A percentile compares a stretch with the other conserved stretches of the same genome.
Conservation (phyloP, 2,888 invertebrate genomes). For the Ceratothoa steindachneri region DNA sequence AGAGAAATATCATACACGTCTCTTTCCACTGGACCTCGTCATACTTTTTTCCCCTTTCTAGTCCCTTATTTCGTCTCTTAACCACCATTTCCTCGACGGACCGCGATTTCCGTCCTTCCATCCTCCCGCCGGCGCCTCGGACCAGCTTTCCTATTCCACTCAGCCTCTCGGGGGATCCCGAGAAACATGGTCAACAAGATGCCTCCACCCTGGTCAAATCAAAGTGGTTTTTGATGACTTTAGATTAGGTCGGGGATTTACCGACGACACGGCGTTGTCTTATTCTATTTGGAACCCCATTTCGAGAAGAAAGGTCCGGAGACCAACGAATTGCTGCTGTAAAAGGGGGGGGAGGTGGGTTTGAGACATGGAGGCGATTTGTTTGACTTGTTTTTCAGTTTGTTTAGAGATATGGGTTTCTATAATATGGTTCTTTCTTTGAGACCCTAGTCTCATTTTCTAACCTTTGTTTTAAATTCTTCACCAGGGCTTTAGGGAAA, state of each 20-base stretch:
- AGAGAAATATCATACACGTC: background rate
- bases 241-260: constrained; percentile 6
- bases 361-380: too few species aligned
- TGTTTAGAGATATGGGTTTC: too few species aligned
- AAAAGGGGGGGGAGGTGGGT: too few species aligned
- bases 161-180: background rate
- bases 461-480: too few species aligned
- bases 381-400: too few species aligned
- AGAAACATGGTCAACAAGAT: constrained; percentile 13
- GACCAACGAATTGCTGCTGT: too few species aligned
- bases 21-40: background rate
- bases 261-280: background rate
- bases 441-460: too few species aligned
- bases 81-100: background rate
- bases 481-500: too few species aligned
- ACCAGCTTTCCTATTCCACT: background rate
- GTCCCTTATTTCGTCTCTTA: background rate
- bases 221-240: constrained; percentile 13
- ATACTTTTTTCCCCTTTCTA: background rate
- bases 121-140: background rate
- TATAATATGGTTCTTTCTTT: too few species aligned
- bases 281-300: background rate
- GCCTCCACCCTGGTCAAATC: constrained; percentile 11
- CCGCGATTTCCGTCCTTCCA: background rate
- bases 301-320: too few species aligned